Evolutionary conservation across 2,888 invertebrate genomes (phyloP).

Genomic region (Tubulanus polymorphus): DNA sequence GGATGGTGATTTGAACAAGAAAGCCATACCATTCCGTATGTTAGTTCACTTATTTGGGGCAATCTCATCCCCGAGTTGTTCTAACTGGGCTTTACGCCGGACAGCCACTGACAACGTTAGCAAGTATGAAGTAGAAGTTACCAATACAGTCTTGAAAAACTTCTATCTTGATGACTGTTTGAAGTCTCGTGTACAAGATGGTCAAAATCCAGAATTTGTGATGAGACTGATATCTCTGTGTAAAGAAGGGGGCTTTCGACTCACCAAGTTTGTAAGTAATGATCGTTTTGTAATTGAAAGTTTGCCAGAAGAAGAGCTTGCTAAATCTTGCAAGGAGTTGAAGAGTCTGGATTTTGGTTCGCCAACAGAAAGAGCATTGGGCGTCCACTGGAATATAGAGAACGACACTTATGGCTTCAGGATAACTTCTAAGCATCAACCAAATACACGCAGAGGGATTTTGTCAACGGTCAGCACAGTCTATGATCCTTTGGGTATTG

Average conservation of each 20-base stretch:
- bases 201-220: too few relatives aligned
- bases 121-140: not conserved
- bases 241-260: conserved; percentile 7
- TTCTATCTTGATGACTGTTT: conserved; percentile 13
- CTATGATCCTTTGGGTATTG: conserved; percentile 17
- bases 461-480: conserved; percentile 13
- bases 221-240: too few relatives aligned
- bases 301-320: conserved; percentile 10
- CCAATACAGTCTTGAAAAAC: not conserved
- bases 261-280: conserved; percentile 10
- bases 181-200: not conserved
- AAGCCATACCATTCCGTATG: conserved; percentile 7
- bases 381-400: conserved; percentile 12
- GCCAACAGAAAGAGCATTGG: conserved; percentile 8
- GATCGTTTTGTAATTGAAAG: conserved; percentile 5
- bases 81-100: not conserved
- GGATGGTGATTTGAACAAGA: not conserved
- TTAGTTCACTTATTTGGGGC: conserved; percentile 10
- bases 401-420: conserved; percentile 12
- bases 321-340: conserved; percentile 4
- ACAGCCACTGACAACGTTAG: not conserved
- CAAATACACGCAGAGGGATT: conserved; percentile 12
- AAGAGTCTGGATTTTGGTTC: not conserved
- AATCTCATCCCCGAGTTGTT: conserved; percentile 7
- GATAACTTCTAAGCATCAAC: conserved; percentile 1